These are phyloP conservation scores for Romanomermis culicivorax DNA, from an alignment of 2,888 invertebrate species.

Conservation along the genomic window DNA sequence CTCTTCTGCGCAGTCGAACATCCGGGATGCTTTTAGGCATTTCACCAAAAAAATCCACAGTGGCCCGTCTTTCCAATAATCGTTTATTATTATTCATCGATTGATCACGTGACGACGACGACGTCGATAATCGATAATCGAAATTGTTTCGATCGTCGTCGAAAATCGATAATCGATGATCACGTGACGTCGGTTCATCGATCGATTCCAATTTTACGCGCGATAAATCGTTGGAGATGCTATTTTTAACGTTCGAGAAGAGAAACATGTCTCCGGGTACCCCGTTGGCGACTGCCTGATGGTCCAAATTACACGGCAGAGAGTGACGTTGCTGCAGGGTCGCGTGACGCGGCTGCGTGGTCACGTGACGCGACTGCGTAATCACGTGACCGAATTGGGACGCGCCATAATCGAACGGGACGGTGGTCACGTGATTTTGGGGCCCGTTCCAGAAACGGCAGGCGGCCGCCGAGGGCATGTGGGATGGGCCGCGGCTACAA, in stretches of 20 bases:
- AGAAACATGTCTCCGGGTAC: no score
- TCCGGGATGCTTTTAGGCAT: no score
- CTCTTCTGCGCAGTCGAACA: no score
- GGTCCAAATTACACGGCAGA: no score
- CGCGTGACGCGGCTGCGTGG: background rate
- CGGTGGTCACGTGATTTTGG: background rate
- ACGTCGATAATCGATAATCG: no score
- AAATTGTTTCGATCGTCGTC: background rate
- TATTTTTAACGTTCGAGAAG: no score
- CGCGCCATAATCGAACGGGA: background rate
- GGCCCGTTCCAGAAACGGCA: no score
- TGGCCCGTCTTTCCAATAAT: constrained; percentile 48
- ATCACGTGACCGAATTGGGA: background rate
- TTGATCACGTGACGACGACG: background rate
- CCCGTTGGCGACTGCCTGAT: no score
- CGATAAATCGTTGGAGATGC: no score
- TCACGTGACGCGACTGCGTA: background rate
- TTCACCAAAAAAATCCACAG: no score
- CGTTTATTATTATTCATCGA: background rate
- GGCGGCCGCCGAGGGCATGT: background rate
- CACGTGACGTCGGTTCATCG: background rate
- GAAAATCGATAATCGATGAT: no score
- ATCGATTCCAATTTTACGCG: background rate
- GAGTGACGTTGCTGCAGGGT: background rate
- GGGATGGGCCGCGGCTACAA: background rate